phyloP scores from a whole-genome alignment of 1,140 invertebrate species.

The Pseudomyrmex pallidus region DNA sequence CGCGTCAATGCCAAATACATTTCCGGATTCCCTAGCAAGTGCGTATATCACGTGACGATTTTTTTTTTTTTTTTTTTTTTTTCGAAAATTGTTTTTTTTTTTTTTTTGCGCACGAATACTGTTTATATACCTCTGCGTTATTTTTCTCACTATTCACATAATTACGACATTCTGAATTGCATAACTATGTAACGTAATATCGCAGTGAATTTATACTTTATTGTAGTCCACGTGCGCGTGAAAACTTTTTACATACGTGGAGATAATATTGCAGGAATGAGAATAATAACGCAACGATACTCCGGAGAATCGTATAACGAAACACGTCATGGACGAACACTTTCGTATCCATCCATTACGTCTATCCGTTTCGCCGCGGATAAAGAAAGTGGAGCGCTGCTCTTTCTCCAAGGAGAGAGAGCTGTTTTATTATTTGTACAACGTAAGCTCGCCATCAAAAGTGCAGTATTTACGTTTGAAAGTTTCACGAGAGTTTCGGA shows the following conservation, averaged over 20 bases:
- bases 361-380: neutral
- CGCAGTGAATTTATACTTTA: too few relatives aligned
- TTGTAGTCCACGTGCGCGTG: neutral
- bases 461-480: neutral
- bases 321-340: neutral
- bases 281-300: neutral
- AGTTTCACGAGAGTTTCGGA: neutral
- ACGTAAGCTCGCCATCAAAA: slow-evolving; percentile 20
- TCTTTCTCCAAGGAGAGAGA: neutral
- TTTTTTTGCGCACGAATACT: neutral
- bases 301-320: neutral
- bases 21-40: slow-evolving; percentile 43
- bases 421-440: slow-evolving; percentile 30
- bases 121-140: too few relatives aligned
- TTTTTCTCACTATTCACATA: too few relatives aligned
- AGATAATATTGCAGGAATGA: neutral
- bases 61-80: too few relatives aligned
- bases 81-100: neutral
- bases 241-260: too few relatives aligned
- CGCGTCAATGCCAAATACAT: slow-evolving; percentile 57
- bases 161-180: too few relatives aligned
- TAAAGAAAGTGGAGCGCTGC: neutral
- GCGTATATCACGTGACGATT: neutral
- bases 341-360: neutral
- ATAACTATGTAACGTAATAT: too few relatives aligned